Evolutionary conservation across 2,888 invertebrate species (phyloP).

Genomic region (Aspidiotus destructor): DNA sequence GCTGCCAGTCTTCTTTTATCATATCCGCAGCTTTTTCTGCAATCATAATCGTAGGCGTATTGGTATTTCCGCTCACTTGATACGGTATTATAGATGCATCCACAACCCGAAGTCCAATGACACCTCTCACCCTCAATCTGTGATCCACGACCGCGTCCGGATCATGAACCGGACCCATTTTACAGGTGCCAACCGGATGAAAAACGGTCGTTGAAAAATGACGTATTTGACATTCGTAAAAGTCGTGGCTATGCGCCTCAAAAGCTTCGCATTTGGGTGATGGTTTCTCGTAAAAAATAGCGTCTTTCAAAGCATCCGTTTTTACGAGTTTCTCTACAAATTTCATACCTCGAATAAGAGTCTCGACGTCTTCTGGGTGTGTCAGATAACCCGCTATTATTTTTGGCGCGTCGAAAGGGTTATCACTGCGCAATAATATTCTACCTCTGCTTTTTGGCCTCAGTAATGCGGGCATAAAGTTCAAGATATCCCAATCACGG

Average conservation of each 20-base stretch:
- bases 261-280: slow-evolving; percentile 69
- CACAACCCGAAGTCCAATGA: slow-evolving; percentile 68
- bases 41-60: slow-evolving; percentile 80
- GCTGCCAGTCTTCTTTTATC: slow-evolving; percentile 57
- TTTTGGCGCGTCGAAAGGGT: slow-evolving; percentile 78
- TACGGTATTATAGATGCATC: slow-evolving; percentile 82
- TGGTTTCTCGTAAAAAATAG: slow-evolving; percentile 55
- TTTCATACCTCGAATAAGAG: slow-evolving; percentile 74
- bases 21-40: slow-evolving; percentile 81
- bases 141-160: slow-evolving; percentile 72
- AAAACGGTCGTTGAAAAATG: slow-evolving; percentile 74
- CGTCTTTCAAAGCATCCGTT: slow-evolving; percentile 67
- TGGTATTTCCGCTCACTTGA: slow-evolving; percentile 74
- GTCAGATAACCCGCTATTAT: slow-evolving; percentile 86
- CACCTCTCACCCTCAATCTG: slow-evolving; percentile 65
- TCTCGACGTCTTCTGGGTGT: slow-evolving; percentile 67
- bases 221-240: slow-evolving; percentile 79
- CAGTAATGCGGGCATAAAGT: slow-evolving; percentile 42
- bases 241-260: slow-evolving; percentile 59
- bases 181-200: slow-evolving; percentile 76
- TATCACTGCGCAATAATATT: slow-evolving; percentile 67
- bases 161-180: slow-evolving; percentile 84
- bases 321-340: slow-evolving; percentile 66
- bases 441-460: slow-evolving; percentile 74
- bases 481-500: not conserved